Conservation (phyloP, 1,140 invertebrate species). For the Himalopsyche phryganea region DNA sequence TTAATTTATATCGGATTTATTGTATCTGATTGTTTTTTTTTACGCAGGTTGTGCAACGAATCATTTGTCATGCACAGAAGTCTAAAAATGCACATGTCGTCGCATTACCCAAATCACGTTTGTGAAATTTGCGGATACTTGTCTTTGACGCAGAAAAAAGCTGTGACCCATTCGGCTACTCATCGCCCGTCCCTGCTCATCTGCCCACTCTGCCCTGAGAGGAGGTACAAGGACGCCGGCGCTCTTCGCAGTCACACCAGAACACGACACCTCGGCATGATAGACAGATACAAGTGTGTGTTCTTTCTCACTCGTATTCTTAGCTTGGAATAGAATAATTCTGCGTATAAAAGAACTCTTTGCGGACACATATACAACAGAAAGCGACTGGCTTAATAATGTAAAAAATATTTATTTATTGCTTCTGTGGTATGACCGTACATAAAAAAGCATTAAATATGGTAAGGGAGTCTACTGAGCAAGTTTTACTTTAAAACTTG, state of each 20-base stretch:
- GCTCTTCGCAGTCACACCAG: constrained; percentile 38
- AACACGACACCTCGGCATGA: constrained; percentile 36
- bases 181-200: constrained; percentile 41
- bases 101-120: constrained; percentile 45
- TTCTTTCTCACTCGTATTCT: no score
- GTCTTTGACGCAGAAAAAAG: constrained; percentile 38
- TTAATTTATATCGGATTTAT: no score
- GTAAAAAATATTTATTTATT: no score
- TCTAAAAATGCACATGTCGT: constrained; percentile 46
- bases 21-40: no score
- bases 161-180: constrained; percentile 40
- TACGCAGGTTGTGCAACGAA: constrained; percentile 35
- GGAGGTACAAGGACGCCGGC: constrained; percentile 35
- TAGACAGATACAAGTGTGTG: constrained; percentile 36
- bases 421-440: no score
- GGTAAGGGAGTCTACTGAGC: no score
- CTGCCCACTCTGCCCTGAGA: constrained; percentile 42
- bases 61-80: constrained; percentile 41
- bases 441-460: no score
- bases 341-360: no score
- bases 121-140: constrained; percentile 46
- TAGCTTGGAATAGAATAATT: no score
- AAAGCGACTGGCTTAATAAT: no score
- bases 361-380: no score
- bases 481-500: no score